These are phyloP conservation scores for Mus spicilegus DNA, from an alignment of 2,113 vertebrate species.

Conservation along the genomic window DNA sequence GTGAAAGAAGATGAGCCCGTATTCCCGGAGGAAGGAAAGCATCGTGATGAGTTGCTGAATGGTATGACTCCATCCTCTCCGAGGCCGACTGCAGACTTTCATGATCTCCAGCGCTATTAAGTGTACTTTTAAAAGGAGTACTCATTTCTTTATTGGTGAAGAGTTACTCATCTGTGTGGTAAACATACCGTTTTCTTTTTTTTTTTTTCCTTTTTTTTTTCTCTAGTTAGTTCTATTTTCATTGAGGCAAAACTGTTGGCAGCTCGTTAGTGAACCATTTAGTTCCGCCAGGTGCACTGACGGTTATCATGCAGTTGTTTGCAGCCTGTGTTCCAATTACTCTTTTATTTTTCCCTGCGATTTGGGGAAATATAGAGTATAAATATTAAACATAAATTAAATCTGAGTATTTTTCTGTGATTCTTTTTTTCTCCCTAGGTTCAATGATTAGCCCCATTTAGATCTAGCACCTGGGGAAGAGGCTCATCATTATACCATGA, in stretches of 20 bases:
- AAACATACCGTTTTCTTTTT: not conserved
- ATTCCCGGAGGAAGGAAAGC: not conserved
- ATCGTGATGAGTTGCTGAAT: rapidly evolving
- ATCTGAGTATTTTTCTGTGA: conserved; percentile 34
- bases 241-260: conserved; percentile 45
- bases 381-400: conserved; percentile 59
- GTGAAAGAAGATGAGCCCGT: not conserved
- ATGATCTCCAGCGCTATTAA: not conserved
- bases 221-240: conserved; percentile 16
- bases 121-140: not conserved
- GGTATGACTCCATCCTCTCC: not conserved
- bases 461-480: not conserved
- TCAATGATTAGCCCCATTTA: conserved; percentile 45
- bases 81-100: not conserved
- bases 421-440: conserved; percentile 27
- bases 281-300: not conserved
- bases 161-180: conserved; percentile 32
- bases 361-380: conserved; percentile 28
- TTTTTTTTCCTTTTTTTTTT: not conserved
- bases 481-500: not conserved
- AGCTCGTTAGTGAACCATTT: conserved; percentile 31
- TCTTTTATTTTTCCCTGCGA: not conserved
- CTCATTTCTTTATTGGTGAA: not conserved
- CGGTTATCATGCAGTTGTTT: conserved; percentile 12
- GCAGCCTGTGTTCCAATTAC: conserved; percentile 30